phyloP scores from a whole-genome alignment of 2,113 vertebrate species.

The Phrynosoma blainvillii region DNA sequence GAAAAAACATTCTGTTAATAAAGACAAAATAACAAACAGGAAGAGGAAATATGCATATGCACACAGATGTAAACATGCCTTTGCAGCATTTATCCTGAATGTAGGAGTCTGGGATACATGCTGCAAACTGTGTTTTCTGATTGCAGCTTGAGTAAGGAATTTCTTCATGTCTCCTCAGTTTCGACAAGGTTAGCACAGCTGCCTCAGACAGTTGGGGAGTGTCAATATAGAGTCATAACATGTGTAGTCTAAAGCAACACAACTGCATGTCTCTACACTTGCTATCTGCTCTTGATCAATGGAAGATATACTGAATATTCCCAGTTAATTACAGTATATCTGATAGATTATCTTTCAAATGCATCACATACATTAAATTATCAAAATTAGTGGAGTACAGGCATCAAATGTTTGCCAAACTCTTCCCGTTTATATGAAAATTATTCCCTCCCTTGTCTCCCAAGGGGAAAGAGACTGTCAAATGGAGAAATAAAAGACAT shows the following conservation, averaged over 20 bases:
- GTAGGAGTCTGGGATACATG: neutral
- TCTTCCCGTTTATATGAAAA: constrained; percentile 66
- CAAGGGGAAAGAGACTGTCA: constrained; percentile 59
- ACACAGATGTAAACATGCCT: neutral
- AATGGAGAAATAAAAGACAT: constrained; percentile 71
- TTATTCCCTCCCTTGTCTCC: constrained; percentile 58
- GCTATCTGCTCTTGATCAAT: constrained; percentile 62
- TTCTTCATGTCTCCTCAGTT: neutral
- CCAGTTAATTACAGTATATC: constrained; percentile 65
- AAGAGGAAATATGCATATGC: neutral
- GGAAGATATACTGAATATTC: constrained; percentile 62
- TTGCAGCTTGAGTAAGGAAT: neutral
- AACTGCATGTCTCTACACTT: constrained; percentile 24
- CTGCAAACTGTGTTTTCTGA: neutral
- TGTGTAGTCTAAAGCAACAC: constrained; percentile 32
- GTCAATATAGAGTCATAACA: neutral
- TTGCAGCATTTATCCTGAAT: neutral
- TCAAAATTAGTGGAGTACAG: constrained; percentile 55
- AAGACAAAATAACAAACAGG: neutral
- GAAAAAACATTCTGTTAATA: neutral
- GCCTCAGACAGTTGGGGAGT: constrained; percentile 41
- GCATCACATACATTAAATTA: constrained; percentile 63
- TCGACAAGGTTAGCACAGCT: constrained; percentile 30
- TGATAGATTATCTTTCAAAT: constrained; percentile 70
- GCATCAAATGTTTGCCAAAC: constrained; percentile 63